Conservation (phyloP, 1,140 invertebrate species). For the Melanaphis sacchari region DNA sequence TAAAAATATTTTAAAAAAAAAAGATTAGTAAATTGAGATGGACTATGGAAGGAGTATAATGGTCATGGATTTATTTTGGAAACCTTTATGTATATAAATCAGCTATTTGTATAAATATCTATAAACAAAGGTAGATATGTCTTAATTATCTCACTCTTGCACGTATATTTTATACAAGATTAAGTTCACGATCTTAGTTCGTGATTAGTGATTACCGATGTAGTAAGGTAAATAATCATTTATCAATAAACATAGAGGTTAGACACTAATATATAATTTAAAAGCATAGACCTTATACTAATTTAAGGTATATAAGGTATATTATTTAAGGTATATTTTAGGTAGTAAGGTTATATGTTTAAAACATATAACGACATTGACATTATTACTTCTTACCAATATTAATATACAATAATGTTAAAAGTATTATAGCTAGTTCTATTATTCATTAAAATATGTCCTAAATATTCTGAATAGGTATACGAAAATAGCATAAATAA, state of each 20-base stretch:
- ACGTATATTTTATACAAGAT: too few species aligned
- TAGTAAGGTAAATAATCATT: neutral
- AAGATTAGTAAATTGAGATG: neutral
- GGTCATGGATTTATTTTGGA: neutral
- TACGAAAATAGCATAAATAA: neutral
- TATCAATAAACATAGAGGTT: slow-evolving; percentile 15
- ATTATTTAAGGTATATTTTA: too few species aligned
- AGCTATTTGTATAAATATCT: too few species aligned
- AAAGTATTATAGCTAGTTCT: neutral
- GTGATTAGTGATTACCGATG: too few species aligned
- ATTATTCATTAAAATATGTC: neutral
- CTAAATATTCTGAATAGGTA: neutral
- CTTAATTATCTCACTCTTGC: neutral
- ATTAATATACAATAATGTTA: neutral
- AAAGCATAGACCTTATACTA: too few species aligned
- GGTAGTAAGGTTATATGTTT: too few species aligned
- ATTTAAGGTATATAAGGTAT: too few species aligned
- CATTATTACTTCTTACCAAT: slow-evolving; percentile 17
- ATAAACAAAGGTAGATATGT: too few species aligned
- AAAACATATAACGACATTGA: slow-evolving; percentile 35
- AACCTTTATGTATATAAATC: neutral
- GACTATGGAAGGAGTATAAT: neutral
- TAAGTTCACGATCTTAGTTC: too few species aligned
- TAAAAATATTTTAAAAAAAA: neutral
- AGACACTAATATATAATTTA: neutral